A percentile compares a stretch with the other conserved stretches of the same genome.
phyloP scores from a whole-genome alignment of 2,113 vertebrate genomes.

The Naja naja region DNA sequence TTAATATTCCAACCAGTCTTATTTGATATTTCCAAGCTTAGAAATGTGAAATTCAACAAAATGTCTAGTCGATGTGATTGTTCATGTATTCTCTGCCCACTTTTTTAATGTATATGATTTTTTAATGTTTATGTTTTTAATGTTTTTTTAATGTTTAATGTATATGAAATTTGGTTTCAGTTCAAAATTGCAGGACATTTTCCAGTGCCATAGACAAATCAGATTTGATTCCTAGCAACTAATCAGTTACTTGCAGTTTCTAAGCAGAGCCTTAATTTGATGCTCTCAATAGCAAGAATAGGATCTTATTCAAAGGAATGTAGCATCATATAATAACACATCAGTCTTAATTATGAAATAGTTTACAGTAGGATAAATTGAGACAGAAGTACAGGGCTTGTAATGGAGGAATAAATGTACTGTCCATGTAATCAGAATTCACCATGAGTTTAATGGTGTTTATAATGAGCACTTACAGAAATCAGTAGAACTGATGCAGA shows the following conservation, averaged over 20 bases:
- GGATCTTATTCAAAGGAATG: constrained; percentile 29
- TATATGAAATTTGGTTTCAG: background rate
- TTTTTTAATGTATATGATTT: background rate
- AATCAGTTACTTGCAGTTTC: constrained; percentile 27
- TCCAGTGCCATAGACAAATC: background rate
- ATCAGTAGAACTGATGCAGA: background rate
- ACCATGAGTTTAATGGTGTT: constrained; percentile 34
- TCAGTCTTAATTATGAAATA: constrained; percentile 5
- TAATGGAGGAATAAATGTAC: constrained; percentile 18
- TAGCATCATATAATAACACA: background rate
- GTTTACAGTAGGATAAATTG: constrained; percentile 37
- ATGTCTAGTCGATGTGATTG: background rate
- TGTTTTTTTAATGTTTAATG: too few relatives aligned
- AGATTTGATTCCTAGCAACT: background rate
- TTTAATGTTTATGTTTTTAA: too few relatives aligned
- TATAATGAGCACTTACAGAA: constrained; percentile 18
- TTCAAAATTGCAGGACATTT: background rate
- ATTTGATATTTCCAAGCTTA: background rate
- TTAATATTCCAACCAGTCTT: background rate
- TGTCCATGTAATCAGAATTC: constrained; percentile 34
- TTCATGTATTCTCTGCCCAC: background rate
- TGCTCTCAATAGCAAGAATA: constrained; percentile 49
- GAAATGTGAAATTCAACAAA: background rate
- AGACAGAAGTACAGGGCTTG: constrained; percentile 47
- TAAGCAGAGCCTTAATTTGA: constrained; percentile 47